These are phyloP conservation scores for Toxotes lorentzi DNA, from an alignment of 2,797 vertebrate species.

Conservation along the genomic window DNA sequence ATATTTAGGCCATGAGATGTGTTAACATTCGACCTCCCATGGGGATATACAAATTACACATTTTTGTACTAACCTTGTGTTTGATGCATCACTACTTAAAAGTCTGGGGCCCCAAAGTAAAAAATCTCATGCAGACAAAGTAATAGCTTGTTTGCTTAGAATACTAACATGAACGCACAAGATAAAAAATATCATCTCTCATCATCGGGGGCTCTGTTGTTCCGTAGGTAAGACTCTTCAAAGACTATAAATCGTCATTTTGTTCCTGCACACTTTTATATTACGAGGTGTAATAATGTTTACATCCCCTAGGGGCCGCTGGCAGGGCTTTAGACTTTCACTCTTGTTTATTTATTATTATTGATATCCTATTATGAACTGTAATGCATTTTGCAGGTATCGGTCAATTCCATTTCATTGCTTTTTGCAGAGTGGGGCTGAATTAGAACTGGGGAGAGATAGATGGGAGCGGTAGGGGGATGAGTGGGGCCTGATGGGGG, in stretches of 20 bases:
- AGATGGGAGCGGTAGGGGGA: conserved; percentile 19
- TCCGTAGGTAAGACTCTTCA: not conserved
- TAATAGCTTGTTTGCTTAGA: not conserved
- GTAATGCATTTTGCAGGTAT: conserved; percentile 73
- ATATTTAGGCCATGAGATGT: not conserved
- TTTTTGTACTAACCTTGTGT: not conserved
- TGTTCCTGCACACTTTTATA: conserved; percentile 6
- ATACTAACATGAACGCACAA: not conserved
- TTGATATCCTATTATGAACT: conserved; percentile 72
- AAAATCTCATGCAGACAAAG: not conserved
- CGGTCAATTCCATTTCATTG: conserved; percentile 76
- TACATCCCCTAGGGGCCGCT: conserved; percentile 42
- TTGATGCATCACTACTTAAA: not conserved
- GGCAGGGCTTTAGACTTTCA: conserved; percentile 23
- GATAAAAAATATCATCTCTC: not conserved
- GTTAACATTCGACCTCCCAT: not conserved
- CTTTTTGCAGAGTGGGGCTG: conserved; percentile 68
- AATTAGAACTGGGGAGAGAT: conserved; percentile 58
- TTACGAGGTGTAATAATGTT: conserved; percentile 15
- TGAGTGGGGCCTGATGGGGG: conserved; percentile 50
- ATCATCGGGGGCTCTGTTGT: not conserved
- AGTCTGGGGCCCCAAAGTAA: not conserved
- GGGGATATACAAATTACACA: not conserved
- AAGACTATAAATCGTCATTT: conserved; percentile 15
- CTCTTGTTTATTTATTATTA: conserved; percentile 69